phyloP scores from a whole-genome alignment of 2,888 invertebrate species.

The Ischnura elegans region DNA sequence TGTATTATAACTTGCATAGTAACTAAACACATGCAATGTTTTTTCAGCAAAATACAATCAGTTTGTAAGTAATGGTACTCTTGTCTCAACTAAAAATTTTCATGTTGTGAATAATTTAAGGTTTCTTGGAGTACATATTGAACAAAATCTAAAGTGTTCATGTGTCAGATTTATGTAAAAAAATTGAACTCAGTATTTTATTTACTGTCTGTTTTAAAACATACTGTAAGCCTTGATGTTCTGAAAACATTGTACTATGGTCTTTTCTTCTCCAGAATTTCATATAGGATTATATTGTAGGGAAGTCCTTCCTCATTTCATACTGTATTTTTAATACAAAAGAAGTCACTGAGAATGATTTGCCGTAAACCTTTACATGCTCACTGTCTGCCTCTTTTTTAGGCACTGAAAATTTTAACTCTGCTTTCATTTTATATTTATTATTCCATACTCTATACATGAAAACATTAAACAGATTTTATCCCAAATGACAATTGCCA shows the following conservation, averaged over 20 bases:
- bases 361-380: neutral
- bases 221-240: neutral
- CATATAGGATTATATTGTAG: neutral
- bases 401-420: neutral
- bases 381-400: neutral
- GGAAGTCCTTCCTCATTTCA: neutral
- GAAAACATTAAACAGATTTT: neutral
- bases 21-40: no score
- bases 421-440: neutral
- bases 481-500: neutral
- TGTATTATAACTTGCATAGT: no score
- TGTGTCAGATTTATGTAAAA: neutral
- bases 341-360: neutral
- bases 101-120: neutral
- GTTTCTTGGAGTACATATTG: neutral
- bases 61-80: neutral
- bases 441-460: neutral
- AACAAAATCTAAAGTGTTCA: neutral
- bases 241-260: neutral
- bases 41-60: constrained; percentile 13
- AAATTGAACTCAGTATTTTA: neutral
- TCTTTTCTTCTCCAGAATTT: neutral
- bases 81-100: neutral
- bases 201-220: neutral
- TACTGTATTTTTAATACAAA: neutral